Evolutionary conservation across 2,113 vertebrate genomes (phyloP).

Genomic region (Pachyramphus minor): DNA sequence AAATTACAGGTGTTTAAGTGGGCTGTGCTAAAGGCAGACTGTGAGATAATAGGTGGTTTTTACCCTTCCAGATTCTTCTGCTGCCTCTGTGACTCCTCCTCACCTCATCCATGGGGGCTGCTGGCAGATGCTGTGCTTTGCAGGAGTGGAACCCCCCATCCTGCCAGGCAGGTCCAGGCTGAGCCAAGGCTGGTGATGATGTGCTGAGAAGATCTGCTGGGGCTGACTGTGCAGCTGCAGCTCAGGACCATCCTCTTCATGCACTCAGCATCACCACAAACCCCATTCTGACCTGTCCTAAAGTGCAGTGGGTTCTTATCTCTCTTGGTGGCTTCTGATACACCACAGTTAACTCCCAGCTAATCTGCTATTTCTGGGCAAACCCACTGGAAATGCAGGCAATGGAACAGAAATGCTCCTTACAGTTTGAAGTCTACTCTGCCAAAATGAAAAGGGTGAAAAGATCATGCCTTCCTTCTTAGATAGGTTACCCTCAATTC

Average conservation of each 20-base stretch:
- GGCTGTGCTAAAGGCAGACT: neutral
- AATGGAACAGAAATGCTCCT: neutral
- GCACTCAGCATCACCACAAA: neutral
- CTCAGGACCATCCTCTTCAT: neutral
- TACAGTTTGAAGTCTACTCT: neutral
- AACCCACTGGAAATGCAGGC: neutral
- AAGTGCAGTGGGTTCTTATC: neutral
- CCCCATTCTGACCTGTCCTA: neutral
- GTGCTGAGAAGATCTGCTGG: neutral
- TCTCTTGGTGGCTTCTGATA: neutral
- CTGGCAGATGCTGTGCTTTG: neutral
- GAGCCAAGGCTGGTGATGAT: neutral
- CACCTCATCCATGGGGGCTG: neutral
- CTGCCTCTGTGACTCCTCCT: neutral
- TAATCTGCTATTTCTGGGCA: neutral
- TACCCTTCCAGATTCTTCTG: conserved; percentile 15
- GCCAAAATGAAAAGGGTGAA: neutral
- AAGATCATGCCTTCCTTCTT: neutral
- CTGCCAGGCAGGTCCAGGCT: conserved; percentile 39
- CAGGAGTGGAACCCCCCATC: neutral
- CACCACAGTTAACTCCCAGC: neutral
- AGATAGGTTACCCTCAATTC: neutral
- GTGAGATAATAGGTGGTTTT: conserved; percentile 58
- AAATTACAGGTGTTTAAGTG: conserved; percentile 44
- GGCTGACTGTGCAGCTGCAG: neutral